Evolutionary conservation across 2,797 vertebrate genomes (phyloP), one percentile per base, ranked within the genome.

Genomic region (Hypotaenidia philippensis): DNA sequence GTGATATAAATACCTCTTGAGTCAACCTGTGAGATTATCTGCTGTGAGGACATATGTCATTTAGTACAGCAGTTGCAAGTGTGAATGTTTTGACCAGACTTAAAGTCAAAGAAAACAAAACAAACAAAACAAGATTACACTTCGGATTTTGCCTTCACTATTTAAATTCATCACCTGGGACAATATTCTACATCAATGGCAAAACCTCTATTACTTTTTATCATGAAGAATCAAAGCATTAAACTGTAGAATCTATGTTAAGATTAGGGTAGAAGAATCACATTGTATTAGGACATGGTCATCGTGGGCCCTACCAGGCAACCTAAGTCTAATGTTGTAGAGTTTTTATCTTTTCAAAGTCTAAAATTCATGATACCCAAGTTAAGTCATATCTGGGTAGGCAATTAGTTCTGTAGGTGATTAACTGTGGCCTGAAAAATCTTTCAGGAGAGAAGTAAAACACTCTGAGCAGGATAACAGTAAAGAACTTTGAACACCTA

Each of bases 1-100:
- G 53, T 34, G 61, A 89, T 88, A 95, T 68, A 90, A 94, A 89
- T 91, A 93, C 40, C 50, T 84, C 56, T 82, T 56, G 53, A 78
- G 32, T 1, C 7, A 10, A 89, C 75, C 87, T 89, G 68, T 57
- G 60, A 68, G 22, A 69, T 85, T 89, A 76, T 87, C 75, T 89
- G 69, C 68, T 95, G 57, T 41, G 56, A 77, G 36, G 44, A 84
- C 81, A 89, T 68, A 60, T 6, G 29, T 53, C 38, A 89, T 53
- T 77, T 87, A 53, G 26, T 29, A 83, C 22, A 76, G 57, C 71
- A 93, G 52, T 77, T 75, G 71, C 56, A 84, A 85, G n/a, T 40
- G 40, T 38, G 44, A 84, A 64, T 74, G 26, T 80, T 91, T 79
- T 83, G 49, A 74, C 55, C 49, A 83, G 49, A 66, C 49, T 74